A percentile compares a stretch with the other conserved stretches of the same genome.
These are phyloP conservation scores for Lycaena phlaeas DNA, from an alignment of 2,888 invertebrate species.

Conservation along the genomic window DNA sequence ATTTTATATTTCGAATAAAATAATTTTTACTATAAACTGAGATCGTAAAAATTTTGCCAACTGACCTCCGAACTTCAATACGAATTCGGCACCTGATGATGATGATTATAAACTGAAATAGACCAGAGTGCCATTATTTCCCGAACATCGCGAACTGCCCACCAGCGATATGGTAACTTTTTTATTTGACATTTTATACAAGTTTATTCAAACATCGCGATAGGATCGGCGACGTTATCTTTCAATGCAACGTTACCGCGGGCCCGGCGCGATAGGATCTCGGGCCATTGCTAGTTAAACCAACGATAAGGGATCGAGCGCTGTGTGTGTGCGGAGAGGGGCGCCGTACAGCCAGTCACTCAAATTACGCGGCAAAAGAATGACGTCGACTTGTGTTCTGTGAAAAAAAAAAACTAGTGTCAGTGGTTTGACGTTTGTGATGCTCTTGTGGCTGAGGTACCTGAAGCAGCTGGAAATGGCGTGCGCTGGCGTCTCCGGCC, in stretches of 20 bases:
- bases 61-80: too few relatives aligned
- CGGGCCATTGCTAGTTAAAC: slow-evolving; percentile 71
- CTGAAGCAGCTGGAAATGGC: slow-evolving; percentile 63
- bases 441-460: slow-evolving; percentile 67
- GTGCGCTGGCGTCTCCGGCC: slow-evolving; percentile 37
- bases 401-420: slow-evolving; percentile 18
- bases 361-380: slow-evolving; percentile 67
- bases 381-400: slow-evolving; percentile 47
- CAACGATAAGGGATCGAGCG: slow-evolving; percentile 62
- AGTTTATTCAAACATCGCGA: slow-evolving; percentile 71
- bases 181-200: slow-evolving; percentile 73
- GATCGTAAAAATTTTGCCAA: too few relatives aligned
- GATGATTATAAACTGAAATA: too few relatives aligned
- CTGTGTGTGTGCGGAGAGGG: slow-evolving; percentile 43
- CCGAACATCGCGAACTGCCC: slow-evolving; percentile 31
- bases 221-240: slow-evolving; percentile 70
- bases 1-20: too few relatives aligned
- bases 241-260: slow-evolving; percentile 73
- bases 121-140: too few relatives aligned
- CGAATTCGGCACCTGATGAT: too few relatives aligned
- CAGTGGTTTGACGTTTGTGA: slow-evolving; percentile 37
- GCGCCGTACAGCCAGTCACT: slow-evolving; percentile 63
- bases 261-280: slow-evolving; percentile 63
- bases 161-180: slow-evolving; percentile 61
- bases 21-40: too few relatives aligned